Evolutionary conservation across 2,113 vertebrate species (phyloP).

Genomic region (Grammomys surdaster): DNA sequence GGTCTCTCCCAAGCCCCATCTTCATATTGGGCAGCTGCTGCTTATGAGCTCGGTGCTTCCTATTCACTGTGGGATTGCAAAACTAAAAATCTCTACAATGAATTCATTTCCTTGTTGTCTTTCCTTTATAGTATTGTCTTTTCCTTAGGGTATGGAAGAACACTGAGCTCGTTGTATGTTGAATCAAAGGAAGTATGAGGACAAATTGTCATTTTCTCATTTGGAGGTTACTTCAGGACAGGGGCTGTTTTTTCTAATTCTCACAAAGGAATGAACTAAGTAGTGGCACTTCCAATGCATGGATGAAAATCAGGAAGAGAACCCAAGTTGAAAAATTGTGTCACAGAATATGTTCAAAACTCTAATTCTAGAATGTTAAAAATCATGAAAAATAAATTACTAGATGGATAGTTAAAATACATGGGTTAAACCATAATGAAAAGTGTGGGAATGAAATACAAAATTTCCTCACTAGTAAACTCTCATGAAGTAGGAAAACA

Average conservation of each 20-base stretch:
- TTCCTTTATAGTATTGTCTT: background rate
- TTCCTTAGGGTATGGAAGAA: background rate
- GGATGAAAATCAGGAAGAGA: background rate
- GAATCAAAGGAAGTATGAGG: background rate
- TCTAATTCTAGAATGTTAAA: background rate
- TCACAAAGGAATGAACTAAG: background rate
- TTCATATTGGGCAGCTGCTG: background rate
- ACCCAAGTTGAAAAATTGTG: background rate
- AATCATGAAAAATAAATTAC: conserved; percentile 30
- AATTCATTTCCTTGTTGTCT: background rate
- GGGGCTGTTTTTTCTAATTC: background rate
- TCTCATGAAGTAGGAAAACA: background rate
- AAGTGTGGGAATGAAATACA: background rate
- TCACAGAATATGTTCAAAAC: background rate
- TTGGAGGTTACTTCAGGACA: background rate
- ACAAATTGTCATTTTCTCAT: background rate
- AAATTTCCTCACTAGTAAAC: background rate
- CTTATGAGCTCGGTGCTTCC: background rate
- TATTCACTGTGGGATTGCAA: background rate
- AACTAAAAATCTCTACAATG: background rate
- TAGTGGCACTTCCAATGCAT: background rate
- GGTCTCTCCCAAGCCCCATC: background rate
- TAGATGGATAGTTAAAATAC: background rate
- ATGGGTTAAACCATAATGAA: background rate
- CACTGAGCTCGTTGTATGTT: background rate